Evolutionary conservation across 2,113 vertebrate species (phyloP).

Genomic region (Paramisgurnus dabryanus): DNA sequence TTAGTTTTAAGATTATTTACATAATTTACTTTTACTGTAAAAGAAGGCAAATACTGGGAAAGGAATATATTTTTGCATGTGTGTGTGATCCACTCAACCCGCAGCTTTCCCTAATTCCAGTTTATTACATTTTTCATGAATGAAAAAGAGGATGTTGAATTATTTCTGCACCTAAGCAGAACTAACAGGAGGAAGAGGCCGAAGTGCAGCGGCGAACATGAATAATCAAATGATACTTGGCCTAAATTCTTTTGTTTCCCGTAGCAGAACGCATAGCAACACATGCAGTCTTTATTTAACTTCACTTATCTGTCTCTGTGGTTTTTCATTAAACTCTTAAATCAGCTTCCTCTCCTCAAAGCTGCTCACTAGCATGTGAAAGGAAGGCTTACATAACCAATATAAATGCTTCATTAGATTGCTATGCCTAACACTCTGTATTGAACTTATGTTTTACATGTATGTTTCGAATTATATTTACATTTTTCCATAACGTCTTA

Average conservation of each 20-base stretch:
- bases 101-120: slow-evolving; percentile 34
- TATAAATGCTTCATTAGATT: slow-evolving; percentile 57
- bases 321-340: slow-evolving; percentile 42
- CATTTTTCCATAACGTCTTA: slow-evolving; percentile 31
- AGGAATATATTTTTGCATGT: too few species aligned
- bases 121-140: slow-evolving; percentile 46
- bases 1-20: too few species aligned
- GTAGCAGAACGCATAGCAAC: slow-evolving; percentile 38
- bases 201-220: slow-evolving; percentile 41
- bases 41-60: too few species aligned
- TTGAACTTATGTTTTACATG: slow-evolving; percentile 14
- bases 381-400: slow-evolving; percentile 45
- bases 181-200: slow-evolving; percentile 55
- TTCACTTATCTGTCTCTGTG: slow-evolving; percentile 39
- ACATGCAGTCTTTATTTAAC: slow-evolving; percentile 39
- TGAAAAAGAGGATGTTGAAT: slow-evolving; percentile 52
- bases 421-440: slow-evolving; percentile 44
- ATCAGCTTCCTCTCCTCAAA: slow-evolving; percentile 37
- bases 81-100: slow-evolving; percentile 4
- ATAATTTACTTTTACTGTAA: too few species aligned
- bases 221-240: slow-evolving; percentile 47
- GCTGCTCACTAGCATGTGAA: slow-evolving; percentile 29
- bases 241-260: slow-evolving; percentile 47
- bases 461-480: neutral
- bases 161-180: slow-evolving; percentile 53